These are phyloP conservation scores for Gymnarchus niloticus DNA, from an alignment of 2,113 vertebrate genomes.

Conservation along the genomic window DNA sequence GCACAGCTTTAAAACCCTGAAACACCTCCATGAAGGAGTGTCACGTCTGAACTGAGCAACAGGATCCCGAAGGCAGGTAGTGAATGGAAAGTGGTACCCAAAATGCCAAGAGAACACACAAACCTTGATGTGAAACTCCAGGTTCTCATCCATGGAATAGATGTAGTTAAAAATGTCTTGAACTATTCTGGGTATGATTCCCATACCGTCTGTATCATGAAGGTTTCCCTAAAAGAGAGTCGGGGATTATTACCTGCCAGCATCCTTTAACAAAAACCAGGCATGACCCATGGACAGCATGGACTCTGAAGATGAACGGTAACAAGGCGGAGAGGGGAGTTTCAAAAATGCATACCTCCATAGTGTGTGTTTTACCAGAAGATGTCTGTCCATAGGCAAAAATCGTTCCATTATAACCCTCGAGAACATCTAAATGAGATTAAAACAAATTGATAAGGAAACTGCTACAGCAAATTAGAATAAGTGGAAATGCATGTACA, in stretches of 20 bases:
- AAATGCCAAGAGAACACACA: slow-evolving; percentile 15
- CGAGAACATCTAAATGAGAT: slow-evolving; percentile 80
- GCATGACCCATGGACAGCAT: neutral
- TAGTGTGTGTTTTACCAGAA: slow-evolving; percentile 96
- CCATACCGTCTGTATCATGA: slow-evolving; percentile 85
- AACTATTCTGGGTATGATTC: slow-evolving; percentile 91
- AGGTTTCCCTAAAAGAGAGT: slow-evolving; percentile 70
- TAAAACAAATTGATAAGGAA: neutral
- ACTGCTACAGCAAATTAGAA: neutral
- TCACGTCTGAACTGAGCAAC: neutral
- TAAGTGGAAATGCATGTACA: neutral
- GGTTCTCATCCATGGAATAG: slow-evolving; percentile 91
- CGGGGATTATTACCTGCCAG: too few species aligned
- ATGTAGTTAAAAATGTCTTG: slow-evolving; percentile 93
- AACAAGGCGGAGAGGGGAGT: too few species aligned
- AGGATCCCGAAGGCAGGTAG: neutral
- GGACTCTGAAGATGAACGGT: neutral
- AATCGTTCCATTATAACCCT: slow-evolving; percentile 96
- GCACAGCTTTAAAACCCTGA: neutral
- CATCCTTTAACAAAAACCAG: neutral
- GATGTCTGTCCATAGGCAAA: slow-evolving; percentile 97
- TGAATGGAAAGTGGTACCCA: neutral
- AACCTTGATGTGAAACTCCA: slow-evolving; percentile 92
- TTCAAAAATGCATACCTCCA: slow-evolving; percentile 73
- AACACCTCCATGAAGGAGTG: too few species aligned